Evolutionary conservation across 2,888 invertebrate genomes (phyloP), one percentile per base, ranked within the genome.

Genomic region (Galerucella calmariensis): DNA sequence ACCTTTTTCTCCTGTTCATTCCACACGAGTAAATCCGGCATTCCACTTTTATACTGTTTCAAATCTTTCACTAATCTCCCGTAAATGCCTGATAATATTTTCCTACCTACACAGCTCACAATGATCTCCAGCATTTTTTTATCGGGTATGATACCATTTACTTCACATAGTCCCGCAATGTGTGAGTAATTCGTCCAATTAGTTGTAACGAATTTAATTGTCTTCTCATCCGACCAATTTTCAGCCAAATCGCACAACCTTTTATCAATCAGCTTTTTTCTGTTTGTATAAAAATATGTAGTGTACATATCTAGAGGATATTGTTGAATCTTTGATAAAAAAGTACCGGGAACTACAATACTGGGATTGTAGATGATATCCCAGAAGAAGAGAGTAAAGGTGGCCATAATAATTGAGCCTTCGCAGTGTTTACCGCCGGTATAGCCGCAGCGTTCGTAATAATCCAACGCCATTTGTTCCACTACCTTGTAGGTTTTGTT

Each of bases 21-120:
- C 95, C 95, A 97, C 14, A 96, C 86, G 11, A 94, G 91, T 48
- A 97, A 90, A 88, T 97, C 96, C 0, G 97, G 96, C 87, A 96
- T 93, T 51, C 96, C 96, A 80, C 92, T 90, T 75, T 89, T 89
- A 78, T 92, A 90, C 80, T 90, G 88, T n/a, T 90, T 88, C 83
- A 90, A 92, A 86, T 92, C 87, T 2, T 83, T 83, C 0, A 92
- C 90, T 63, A 94, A 87, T 46, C 92, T 89, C 69, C 90, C 87
- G 78, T 92, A 92, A 67, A 94, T 88, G 20, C 89, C 89, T 11
- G 89, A 84, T 53, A 92, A 83, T 0, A 89, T 86, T n/a, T 83
- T 78, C 35, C 89, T 83, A 12, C 91, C 90, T 71, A 94, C 86
- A 77, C 92, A 92, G 0, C 78, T 66, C 14, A 90, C 83, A 69